Base-by-base conservation (phyloP, 1,140 invertebrate species). In the Metopolophium dirhodum region DNA sequence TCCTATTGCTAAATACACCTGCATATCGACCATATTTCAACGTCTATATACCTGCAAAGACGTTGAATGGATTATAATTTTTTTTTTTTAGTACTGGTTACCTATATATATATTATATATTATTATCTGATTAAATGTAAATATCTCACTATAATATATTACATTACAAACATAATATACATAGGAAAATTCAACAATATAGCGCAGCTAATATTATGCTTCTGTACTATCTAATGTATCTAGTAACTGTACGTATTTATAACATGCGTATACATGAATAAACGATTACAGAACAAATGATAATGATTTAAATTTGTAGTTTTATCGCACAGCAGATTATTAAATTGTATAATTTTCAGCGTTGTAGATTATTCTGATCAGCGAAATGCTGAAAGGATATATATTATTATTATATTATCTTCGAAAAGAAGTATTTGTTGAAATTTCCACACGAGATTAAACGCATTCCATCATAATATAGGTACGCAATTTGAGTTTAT, bases 81-180 rank as follows among this genome's bases (percentile, higher is more conserved):
- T 77, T 77, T 77, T n/a, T 77, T 23, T 3, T 41, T 41, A 41
- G 61, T 77, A 77, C n/a, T 2, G n/a, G 3, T 26, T 77, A 49
- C 11, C 8, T 8, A 14, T 49, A 22, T 8, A 14, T 49, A 22
- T 54, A 83, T 83, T 23, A 37, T 83, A 83, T n/a, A 77, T 77
- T 77, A 77, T 37, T 83, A 83, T 83, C 77, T 37, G 77, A 83
- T 83, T 83, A 83, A 83, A 83, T 83, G 77, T 83, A 83, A 83
- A 83, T 83, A 83, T 83, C 35, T 35, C 35, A 83, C 77, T 83
- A 83, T 82, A 41, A 61, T 26, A 23, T 68, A 83, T 83, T 83
- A 83, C 35, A 83, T 83, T 83, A 83, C 77, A 83, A 35, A 14
- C 14, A 77, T 77, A 77, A 77, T 77, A 77, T 77, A 77, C 14